phyloP scores from a whole-genome alignment of 2,888 invertebrate genomes.

The Pollenia amentaria region DNA sequence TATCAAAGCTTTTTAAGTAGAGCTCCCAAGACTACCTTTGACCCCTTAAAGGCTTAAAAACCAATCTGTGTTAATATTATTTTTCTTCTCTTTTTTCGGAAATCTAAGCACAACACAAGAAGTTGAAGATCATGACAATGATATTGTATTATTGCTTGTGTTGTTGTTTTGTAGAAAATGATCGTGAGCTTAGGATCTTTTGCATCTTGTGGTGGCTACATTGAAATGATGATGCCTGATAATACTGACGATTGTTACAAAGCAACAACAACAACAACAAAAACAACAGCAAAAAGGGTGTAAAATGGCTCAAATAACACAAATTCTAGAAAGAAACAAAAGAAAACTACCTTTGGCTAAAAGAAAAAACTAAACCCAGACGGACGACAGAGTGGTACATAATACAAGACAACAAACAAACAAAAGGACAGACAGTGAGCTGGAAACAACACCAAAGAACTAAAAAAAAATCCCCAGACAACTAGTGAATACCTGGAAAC shows the following conservation, averaged over 20 bases:
- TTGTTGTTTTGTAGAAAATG: constrained; percentile 70
- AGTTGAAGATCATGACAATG: constrained; percentile 71
- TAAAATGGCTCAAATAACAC: constrained; percentile 71
- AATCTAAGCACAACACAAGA: constrained; percentile 47
- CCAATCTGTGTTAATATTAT: constrained; percentile 25
- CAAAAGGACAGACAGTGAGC: constrained; percentile 22
- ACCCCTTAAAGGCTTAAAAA: constrained; percentile 27
- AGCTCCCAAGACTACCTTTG: neutral
- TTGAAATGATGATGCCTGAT: constrained; percentile 47
- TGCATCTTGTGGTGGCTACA: constrained; percentile 49
- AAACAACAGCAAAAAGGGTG: constrained; percentile 64
- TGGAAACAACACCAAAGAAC: constrained; percentile 58
- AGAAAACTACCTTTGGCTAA: constrained; percentile 52
- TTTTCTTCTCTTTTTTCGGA: constrained; percentile 14
- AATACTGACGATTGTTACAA: constrained; percentile 52
- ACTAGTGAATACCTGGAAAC: constrained; percentile 55
- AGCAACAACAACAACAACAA: neutral
- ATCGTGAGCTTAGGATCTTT: constrained; percentile 66
- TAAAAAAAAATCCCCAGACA: constrained; percentile 45
- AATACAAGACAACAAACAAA: constrained; percentile 28
- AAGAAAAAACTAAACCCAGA: constrained; percentile 21
- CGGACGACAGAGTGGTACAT: constrained; percentile 23
- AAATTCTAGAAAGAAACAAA: constrained; percentile 56
- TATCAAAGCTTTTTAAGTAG: neutral
- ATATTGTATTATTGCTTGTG: constrained; percentile 63